phyloP scores from a whole-genome alignment of 1,140 invertebrate genomes.

The Helicoverpa armigera region DNA sequence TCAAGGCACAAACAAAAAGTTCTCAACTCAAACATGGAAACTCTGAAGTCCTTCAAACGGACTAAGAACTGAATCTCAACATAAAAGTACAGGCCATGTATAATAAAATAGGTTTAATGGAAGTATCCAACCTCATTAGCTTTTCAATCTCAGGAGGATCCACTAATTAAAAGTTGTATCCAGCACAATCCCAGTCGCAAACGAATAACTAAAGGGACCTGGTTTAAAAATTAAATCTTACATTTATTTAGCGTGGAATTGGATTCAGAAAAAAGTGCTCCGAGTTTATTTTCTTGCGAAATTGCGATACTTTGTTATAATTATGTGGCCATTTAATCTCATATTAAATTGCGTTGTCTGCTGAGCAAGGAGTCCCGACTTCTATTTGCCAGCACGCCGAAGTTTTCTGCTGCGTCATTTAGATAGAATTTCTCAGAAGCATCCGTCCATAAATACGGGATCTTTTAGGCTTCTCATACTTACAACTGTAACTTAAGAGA shows the following conservation, averaged over 20 bases:
- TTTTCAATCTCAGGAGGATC: conserved; percentile 25
- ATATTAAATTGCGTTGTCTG: no score
- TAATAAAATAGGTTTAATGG: background rate
- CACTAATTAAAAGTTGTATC: conserved; percentile 34
- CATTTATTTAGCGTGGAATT: background rate
- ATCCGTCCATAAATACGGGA: no score
- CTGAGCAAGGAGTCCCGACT: no score
- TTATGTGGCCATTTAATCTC: no score
- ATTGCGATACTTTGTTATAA: background rate
- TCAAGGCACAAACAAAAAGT: no score
- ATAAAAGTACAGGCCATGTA: background rate
- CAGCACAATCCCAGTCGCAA: conserved; percentile 6
- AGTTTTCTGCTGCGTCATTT: no score
- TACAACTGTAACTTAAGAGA: no score
- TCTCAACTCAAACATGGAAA: no score
- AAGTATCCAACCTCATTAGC: conserved; percentile 13
- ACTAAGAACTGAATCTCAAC: background rate
- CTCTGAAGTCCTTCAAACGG: background rate
- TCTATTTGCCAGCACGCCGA: no score
- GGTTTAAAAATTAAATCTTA: conserved; percentile 20
- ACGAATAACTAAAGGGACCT: conserved; percentile 7
- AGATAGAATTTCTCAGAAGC: no score
- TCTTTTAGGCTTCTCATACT: no score
- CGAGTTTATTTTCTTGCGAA: background rate
- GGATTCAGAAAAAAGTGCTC: conserved; percentile 1